Evolutionary conservation across 2,113 vertebrate genomes (phyloP), one percentile per base, ranked within the genome.

Genomic region (Astatotilapia flaviijosephi): DNA sequence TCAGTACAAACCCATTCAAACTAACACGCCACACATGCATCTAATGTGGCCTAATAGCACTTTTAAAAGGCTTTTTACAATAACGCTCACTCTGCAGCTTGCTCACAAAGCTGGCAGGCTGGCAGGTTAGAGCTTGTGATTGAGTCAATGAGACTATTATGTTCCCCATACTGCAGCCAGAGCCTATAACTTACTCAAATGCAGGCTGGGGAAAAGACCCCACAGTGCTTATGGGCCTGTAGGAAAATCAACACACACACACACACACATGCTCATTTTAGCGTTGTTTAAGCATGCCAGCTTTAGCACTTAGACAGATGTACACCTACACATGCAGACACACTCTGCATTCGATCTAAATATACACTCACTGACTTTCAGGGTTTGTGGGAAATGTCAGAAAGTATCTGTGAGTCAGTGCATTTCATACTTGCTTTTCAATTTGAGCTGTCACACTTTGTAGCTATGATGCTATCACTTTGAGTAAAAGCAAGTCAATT

Each of bases 41-140:
- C 79, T 89, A 91, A 88, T 89, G 89, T 89, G 83, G 84, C 86
- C 93, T 96, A 91, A 92, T 93, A 91, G 90, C 33, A 79, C 86
- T 90, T 93, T 93, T 95, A 94, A 94, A 95, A 82, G 80, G 37
- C 79, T 88, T 92, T 95, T 96, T 95, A 94, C 91, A 94, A 94
- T 94, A 93, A 87, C 55, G 88, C 89, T 92, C 90, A 91, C 89
- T 94, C 92, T 49, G 82, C 92, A 89, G 89, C 88, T 93, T 82
- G 86, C 89, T 88, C 84, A 94, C 92, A 93, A 86, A 92, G 85
- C 89, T 92, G 92, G 87, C 91, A 90, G 80, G 62, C 83, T 58
- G 84, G 88, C 86, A 90, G 91, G 87, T 90, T 84, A 23, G 56
- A 92, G 86, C 88, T 86, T 90, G 90, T 85, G 90, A 88, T 89